phyloP scores from a whole-genome alignment of 2,113 vertebrate genomes.

The Nesoenas mayeri region DNA sequence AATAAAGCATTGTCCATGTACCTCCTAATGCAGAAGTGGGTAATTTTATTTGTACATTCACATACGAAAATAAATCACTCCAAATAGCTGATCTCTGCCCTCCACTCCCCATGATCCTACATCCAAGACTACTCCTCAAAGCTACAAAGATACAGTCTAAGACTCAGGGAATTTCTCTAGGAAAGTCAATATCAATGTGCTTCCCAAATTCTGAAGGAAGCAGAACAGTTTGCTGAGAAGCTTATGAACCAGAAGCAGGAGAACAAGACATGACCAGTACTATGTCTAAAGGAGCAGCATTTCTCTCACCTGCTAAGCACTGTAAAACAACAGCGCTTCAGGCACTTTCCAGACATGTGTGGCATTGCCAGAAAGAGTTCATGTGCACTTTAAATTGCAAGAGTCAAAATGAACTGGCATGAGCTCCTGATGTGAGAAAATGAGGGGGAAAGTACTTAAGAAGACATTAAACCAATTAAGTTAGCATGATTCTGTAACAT shows the following conservation, averaged over 20 bases:
- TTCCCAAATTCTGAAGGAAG: neutral
- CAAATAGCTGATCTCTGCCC: neutral
- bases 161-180: neutral
- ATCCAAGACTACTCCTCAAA: neutral
- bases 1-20: neutral
- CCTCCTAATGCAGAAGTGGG: neutral
- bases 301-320: neutral
- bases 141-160: neutral
- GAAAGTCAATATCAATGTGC: neutral
- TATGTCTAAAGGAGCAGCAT: neutral
- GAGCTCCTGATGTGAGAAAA: neutral
- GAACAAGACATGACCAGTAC: neutral
- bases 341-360: neutral
- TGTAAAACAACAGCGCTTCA: neutral
- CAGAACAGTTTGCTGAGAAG: neutral
- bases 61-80: neutral
- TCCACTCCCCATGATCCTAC: neutral
- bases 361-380: neutral
- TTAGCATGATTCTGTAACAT: neutral
- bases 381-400: neutral
- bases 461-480: neutral
- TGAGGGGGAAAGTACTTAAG: neutral
- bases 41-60: neutral
- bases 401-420: neutral
- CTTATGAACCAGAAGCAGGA: neutral